Evolutionary conservation across 1,140 invertebrate genomes (phyloP), one percentile per base, ranked within the genome.

Genomic region (Zaprionus ghesquierei): DNA sequence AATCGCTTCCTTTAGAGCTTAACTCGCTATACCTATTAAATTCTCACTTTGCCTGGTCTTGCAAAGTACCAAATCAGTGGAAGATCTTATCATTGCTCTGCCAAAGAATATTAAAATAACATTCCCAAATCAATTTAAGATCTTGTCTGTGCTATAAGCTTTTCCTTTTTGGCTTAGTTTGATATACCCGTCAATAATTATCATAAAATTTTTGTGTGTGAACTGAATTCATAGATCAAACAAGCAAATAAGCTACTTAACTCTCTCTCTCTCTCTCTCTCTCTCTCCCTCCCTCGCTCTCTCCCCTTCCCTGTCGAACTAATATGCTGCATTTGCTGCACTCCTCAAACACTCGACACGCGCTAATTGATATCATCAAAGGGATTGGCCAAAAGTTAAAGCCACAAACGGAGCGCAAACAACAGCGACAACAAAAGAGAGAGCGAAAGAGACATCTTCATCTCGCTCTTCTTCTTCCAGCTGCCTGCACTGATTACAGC

Each of bases 331-430:
- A 25, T 63, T 63, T 53, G 50, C n/a, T 53, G 23, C 31, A 31
- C 38, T 56, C 27, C 27, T 6, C 51, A 50, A 58, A 22, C 31
- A 70, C 71, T 75, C 59, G 53, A 71, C 76, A 72, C 72, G 54
- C 51, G 62, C 60, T 72, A 75, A 79, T 78, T 76, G 61, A 81
- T 69, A 69, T 72, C 55, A 60, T 75, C 72, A 64, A 75, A 71
- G 72, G 27, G 60, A 62, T 71, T 62, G 66, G 72, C 51, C 63
- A 77, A 73, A 77, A 61, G 74, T 77, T 73, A 77, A 77, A 64
- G 49, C 69, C 69, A 53, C 72, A 70, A 54, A 18, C 60, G n/a
- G 23, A 46, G 53, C 15, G 35, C n/a, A n/a, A 15, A 41, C 5
- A 41, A 35, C 71, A 69, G 56, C 65, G 58, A 59, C n/a, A n/a